Base-by-base conservation (phyloP, 1,140 invertebrate genomes). In the Bombus polaris region DNA sequence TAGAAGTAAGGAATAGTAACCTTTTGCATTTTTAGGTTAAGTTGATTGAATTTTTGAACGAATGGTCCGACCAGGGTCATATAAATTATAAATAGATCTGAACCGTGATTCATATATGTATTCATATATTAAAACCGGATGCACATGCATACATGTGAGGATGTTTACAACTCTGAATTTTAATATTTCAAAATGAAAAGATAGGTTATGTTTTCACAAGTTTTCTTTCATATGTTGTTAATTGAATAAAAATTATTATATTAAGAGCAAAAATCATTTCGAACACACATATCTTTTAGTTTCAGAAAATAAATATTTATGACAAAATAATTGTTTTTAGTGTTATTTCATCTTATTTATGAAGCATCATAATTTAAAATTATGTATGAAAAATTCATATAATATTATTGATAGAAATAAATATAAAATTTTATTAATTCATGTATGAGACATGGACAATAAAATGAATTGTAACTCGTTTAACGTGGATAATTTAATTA, bases 401-500 rank as follows among this genome's bases (percentile, higher is more conserved):
- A 68, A 35, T 35, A 68, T 66, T 32, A 28, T 62, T n/a, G 12
- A 59, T 28, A 28, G 3, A 28, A n/a, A 35, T 35, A 68, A 68
- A 68, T 6, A 18, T 68, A 35, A 22, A 68, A 68, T 15, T 35
- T n/a, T 66, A 39, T 39, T 71, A 71, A 10, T 25, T 39, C 72
- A n/a, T 72, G 13, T 59, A 32, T n/a, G 18, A 32, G 35, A 18
- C 13, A n/a, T 42, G 25, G 0, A 25, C 6, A 75, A 32, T 53
- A 84, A 78, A 78, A 84, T 78, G 82, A 35, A 47, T 66, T 25
- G 22, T 18, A 44, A 39, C 37, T 65, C 42, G 12, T 73, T 85
- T 37, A 25, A 44, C 35, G 42, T 65, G 18, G 71, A 86, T 76
- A 71, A 57, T 71, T 74, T 92, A 71, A 88, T 84, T 53, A 91